Evolutionary conservation across 2,797 vertebrate genomes (phyloP), one percentile per base, ranked within the genome.

Genomic region (Hemitrygon akajei): DNA sequence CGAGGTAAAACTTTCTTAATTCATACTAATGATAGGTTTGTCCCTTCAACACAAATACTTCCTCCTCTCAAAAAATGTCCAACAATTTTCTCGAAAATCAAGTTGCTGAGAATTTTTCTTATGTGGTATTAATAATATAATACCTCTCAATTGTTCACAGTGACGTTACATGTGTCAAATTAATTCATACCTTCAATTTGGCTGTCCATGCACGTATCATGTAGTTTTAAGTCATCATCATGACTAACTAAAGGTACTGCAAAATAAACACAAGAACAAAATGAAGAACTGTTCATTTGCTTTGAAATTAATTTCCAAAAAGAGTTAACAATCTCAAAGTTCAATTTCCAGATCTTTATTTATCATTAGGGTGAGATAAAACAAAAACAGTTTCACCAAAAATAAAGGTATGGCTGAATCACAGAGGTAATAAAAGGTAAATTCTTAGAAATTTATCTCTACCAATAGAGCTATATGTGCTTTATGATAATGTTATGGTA

Each of bases 131-230:
- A 66, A 66, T 66, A 1, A 60, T n/a, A 63, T 30, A 14, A 0
- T 27, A 27, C 56, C n/a, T 14, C 11, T 60, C 1, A 12, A 63
- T 27, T 60, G 27, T n/a, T 58, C 60, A n/a, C n/a, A 30, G 82
- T 86, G 30, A 4, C 60, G 60, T 63, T 66, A 66, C 63, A 6
- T 63, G 25, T 30, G 37, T 56, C 40, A 60, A 12, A 10, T 60
- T 30, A n/a, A 40, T 76, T 20, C 27, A 25, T 56, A 93, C 91
- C 91, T 40, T 93, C 71, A 9, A 93, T 30, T 12, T 93, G 91
- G 71, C 91, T 93, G 40, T 93, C 91, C 91, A 93, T 93, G 71
- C 56, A 93, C 25, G 56, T 40, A 1, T 93, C 91, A 75, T 27
- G 47, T 10, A 27, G 66, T 58, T 93, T 76, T 47, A 71, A 76